Conservation (phyloP, 1,140 invertebrate genomes). For the Hermatobates lingyangjiaoensis region DNA sequence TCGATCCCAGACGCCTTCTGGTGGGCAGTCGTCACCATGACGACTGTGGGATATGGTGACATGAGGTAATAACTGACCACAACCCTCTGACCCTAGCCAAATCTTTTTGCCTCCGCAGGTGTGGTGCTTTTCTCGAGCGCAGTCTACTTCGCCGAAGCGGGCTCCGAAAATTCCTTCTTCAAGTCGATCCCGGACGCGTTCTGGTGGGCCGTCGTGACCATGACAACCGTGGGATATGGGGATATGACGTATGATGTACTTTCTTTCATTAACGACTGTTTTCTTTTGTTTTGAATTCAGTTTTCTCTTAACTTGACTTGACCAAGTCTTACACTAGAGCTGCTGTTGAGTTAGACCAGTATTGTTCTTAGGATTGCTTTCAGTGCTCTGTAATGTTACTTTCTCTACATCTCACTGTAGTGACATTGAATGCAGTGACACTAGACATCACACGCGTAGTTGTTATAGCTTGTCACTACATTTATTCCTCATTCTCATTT, state of each 20-base stretch:
- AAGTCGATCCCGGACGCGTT: constrained; percentile 92
- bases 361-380: too few species aligned
- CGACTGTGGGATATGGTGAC: constrained; percentile 94
- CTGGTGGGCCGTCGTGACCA: constrained; percentile 88
- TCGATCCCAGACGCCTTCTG: constrained; percentile 96
- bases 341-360: too few species aligned
- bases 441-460: too few species aligned
- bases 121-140: constrained; percentile 95
- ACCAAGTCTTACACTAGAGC: too few species aligned
- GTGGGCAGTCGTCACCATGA: constrained; percentile 99
- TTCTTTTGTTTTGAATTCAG: too few species aligned
- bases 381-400: too few species aligned
- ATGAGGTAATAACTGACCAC: constrained; percentile 58
- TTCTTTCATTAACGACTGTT: constrained; percentile 42
- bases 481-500: too few species aligned
- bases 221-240: constrained; percentile 98
- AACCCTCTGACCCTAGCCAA: constrained; percentile 23
- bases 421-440: too few species aligned
- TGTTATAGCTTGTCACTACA: too few species aligned
- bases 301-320: too few species aligned
- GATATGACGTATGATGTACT: constrained; percentile 91
- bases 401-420: too few species aligned
- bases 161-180: constrained; percentile 88
- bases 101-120: constrained; percentile 34
- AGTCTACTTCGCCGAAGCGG: constrained; percentile 96